Evolutionary conservation across 2,888 invertebrate species (phyloP), one percentile per base, ranked within the genome.

Genomic region (Spilosoma lubricipeda): DNA sequence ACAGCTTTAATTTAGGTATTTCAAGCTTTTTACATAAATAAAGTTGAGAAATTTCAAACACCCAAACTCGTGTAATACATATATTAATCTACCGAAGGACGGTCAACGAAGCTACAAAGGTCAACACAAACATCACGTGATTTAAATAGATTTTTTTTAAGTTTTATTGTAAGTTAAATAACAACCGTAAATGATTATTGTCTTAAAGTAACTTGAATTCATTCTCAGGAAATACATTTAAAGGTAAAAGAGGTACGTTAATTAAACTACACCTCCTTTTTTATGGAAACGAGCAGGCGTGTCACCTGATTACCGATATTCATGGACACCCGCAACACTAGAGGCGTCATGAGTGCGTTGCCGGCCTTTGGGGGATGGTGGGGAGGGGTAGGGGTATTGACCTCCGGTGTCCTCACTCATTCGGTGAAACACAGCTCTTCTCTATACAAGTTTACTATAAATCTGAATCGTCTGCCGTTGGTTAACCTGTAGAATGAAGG

Each of bases 171-270:
- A 70, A 73, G 70, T 20, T 59, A 56, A 66, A 70, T 70, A 56
- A 73, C 70, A 70, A 64, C 68, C 39, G 52, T 66, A 66, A 73
- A 65, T 66, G 30, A 33, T 42, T 30, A 33, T 30, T 70, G 70
- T 66, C 66, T 42, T 39, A 56, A 23, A 66, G 18, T 36, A 63
- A n/a, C 52, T 45, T 36, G 33, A 48, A 36, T 73, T 68, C 23
- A 68, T 18, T 68, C 59, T 48, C 20, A 23, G 20, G 27, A 48
- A 68, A 63, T 63, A 63, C 15, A 2, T 23, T 59, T 39, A 5
- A 59, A 15, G 15, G 27, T 59, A 70, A 39, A 56, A 27, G 18
- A n/a, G 2, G 23, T 15, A 27, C 45, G 30, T 48, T 30, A 33
- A 20, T 27, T 0, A 69, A 27, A 33, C 20, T n/a, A 69, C 4